Base-by-base conservation (phyloP, 2,113 vertebrate genomes). In the Gasterosteus aculeatus region DNA sequence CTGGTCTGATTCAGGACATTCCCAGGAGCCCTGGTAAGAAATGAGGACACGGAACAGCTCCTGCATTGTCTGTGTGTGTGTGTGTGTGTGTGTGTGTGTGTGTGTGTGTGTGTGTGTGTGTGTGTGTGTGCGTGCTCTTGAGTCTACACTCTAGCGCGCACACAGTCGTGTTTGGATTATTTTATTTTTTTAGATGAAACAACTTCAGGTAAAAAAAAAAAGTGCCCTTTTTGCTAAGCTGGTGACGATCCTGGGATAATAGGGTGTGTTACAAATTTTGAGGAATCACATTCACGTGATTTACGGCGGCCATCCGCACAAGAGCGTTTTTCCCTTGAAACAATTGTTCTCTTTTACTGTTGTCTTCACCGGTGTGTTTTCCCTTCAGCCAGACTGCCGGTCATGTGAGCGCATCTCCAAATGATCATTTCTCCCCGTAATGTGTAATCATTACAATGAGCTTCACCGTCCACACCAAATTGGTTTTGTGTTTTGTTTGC, bases 401-500 rank as follows among this genome's bases (percentile, higher is more conserved):
- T 79, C 57, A 41, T 73, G 69, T 77, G 56, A 85, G 70, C 33
- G 26, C 33, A 75, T 80, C 82, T 77, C 56, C 53, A 73, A 88
- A 86, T 67, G 63, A 82, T 86, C 5, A 85, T 85, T 86, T 72
- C 63, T 81, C 5, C 22, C 69, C 77, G 53, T 84, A 77, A 85
- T 79, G 78, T 33, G 16, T 75, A 89, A 84, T 92, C 75, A 82
- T 83, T 75, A 82, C 78, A 63, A 39, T 67, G 64, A 81, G 58
- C 75, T 85, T 81, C 63, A 72, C 67, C 53, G 22, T 78, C 74
- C 75, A 74, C 10, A 12, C 6, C 64, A 51, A 57, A 87, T 88
- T 81, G 88, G 75, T 86, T 86, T 87, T 87, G 77, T 85, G 77
- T 74, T 78, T 91, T 92, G 89, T 90, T 88, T 89, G 77, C 76